Evolutionary conservation across 2,888 invertebrate species (phyloP).

Genomic region (Cantharis rustica): DNA sequence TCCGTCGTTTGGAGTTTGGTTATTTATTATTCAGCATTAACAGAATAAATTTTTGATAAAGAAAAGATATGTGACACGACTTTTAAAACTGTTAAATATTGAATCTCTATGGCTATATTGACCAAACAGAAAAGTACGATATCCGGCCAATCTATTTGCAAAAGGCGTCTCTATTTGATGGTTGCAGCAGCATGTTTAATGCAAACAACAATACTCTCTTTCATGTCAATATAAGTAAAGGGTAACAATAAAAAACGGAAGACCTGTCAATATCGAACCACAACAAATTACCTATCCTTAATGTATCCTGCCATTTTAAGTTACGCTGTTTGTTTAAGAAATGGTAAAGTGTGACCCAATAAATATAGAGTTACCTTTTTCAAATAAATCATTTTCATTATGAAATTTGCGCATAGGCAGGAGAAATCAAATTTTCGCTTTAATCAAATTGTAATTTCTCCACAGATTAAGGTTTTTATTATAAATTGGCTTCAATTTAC

Average conservation of each 20-base stretch:
- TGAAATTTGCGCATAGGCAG: neutral
- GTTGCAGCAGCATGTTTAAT: constrained; percentile 12
- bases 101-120: constrained; percentile 4
- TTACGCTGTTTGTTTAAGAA: constrained; percentile 17
- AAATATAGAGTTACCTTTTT: constrained; percentile 14
- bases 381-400: neutral
- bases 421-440: neutral
- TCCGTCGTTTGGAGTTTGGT: neutral
- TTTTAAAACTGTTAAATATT: constrained; percentile 9
- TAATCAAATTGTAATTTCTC: neutral
- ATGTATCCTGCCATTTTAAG: constrained; percentile 29
- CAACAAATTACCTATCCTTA: constrained; percentile 23
- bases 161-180: constrained; percentile 3
- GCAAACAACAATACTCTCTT: constrained; percentile 18
- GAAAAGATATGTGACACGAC: neutral
- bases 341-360: constrained; percentile 8
- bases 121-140: constrained; percentile 2
- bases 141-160: constrained; percentile 13
- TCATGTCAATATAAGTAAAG: constrained; percentile 9
- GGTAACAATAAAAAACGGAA: constrained; percentile 16
- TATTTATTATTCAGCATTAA: neutral
- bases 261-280: constrained; percentile 18
- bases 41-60: neutral
- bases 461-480: neutral
- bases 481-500: constrained; percentile 4